Conservation (phyloP, 2,113 vertebrate genomes). For the Sinosuthora webbiana region DNA sequence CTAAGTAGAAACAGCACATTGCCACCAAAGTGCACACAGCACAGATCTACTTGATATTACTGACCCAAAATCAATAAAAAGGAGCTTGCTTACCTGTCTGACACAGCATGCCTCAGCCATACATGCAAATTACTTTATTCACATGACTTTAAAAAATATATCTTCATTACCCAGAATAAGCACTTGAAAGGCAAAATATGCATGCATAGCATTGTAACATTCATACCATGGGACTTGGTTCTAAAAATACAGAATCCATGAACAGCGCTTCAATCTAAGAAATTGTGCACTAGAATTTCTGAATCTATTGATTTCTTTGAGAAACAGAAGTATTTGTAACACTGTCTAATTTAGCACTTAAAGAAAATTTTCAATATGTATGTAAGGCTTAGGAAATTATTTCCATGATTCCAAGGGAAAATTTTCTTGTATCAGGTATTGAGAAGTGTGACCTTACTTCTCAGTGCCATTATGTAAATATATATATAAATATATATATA, state of each 20-base stretch:
- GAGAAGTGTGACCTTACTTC: background rate
- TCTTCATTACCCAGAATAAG: constrained; percentile 74
- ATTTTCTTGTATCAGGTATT: background rate
- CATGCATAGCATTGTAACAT: constrained; percentile 80
- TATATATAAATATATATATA: too few relatives aligned
- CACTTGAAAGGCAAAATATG: constrained; percentile 70
- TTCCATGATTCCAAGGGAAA: background rate
- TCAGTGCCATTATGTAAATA: background rate
- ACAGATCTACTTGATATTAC: background rate
- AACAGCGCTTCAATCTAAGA: constrained; percentile 69
- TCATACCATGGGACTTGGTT: constrained; percentile 65
- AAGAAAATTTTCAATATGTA: background rate
- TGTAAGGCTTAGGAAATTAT: background rate
- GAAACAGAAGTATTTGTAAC: background rate
- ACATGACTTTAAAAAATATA: constrained; percentile 65
- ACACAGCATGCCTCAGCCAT: constrained; percentile 84
- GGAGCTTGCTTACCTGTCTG: constrained; percentile 78
- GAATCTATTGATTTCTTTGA: background rate
- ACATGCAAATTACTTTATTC: constrained; percentile 80
- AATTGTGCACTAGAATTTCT: constrained; percentile 26
- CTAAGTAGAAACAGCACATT: background rate
- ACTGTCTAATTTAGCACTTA: constrained; percentile 8
- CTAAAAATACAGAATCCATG: constrained; percentile 72
- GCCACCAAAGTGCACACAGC: constrained; percentile 30
- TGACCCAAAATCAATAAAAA: constrained; percentile 45